These are phyloP conservation scores for Podarcis muralis DNA, from an alignment of 2,113 vertebrate genomes.

Conservation along the genomic window DNA sequence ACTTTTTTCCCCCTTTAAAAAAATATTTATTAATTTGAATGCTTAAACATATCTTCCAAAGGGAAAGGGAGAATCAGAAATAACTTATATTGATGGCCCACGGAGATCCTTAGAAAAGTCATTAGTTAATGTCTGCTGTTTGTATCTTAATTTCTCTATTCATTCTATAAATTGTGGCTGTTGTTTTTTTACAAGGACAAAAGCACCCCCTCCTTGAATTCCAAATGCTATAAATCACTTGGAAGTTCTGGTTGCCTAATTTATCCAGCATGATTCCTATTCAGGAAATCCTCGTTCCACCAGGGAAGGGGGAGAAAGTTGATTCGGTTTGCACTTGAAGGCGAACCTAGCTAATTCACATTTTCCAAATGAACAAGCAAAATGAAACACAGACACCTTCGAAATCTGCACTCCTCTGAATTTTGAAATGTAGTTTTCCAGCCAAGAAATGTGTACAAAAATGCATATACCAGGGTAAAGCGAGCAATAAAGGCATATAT, in stretches of 20 bases:
- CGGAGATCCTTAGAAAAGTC: conserved; percentile 51
- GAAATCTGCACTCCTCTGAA: too few relatives aligned
- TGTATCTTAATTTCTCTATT: conserved; percentile 57
- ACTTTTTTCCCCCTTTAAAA: conserved; percentile 33
- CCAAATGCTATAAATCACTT: conserved; percentile 67
- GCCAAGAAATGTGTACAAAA: too few relatives aligned
- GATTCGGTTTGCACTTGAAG: too few relatives aligned
- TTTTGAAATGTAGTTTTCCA: too few relatives aligned
- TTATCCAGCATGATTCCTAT: conserved; percentile 57
- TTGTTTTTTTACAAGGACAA: conserved; percentile 57
- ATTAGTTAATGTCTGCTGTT: conserved; percentile 55
- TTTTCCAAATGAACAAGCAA: too few relatives aligned
- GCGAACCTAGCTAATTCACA: too few relatives aligned
- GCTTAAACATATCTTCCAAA: conserved; percentile 51
- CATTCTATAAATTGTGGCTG: conserved; percentile 51
- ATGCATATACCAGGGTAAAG: too few relatives aligned
- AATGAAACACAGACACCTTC: too few relatives aligned
- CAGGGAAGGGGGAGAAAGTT: background rate
- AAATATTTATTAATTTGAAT: background rate
- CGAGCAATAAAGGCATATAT: too few relatives aligned
- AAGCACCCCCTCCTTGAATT: conserved; percentile 65
- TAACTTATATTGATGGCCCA: conserved; percentile 57
- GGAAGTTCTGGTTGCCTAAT: conserved; percentile 53
- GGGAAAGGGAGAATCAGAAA: conserved; percentile 51
- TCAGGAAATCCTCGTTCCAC: conserved; percentile 60